These are phyloP conservation scores for Odocoileus hemionus DNA, from an alignment of 2,113 vertebrate species.

Conservation along the genomic window DNA sequence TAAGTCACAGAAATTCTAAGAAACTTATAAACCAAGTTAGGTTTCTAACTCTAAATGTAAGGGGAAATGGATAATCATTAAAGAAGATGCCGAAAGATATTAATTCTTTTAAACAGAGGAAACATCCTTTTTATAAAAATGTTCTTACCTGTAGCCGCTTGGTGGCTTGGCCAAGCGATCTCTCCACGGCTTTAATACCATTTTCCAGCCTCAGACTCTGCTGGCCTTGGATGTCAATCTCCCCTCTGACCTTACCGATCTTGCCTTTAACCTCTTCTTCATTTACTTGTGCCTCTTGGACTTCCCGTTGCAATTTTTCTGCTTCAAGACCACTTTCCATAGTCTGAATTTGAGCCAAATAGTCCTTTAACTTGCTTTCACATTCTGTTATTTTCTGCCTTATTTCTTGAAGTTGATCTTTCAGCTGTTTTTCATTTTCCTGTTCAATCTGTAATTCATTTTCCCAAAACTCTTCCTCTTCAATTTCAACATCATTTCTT, in stretches of 20 bases:
- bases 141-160: conserved; percentile 90
- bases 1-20: background rate
- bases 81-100: background rate
- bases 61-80: background rate
- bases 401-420: conserved; percentile 94
- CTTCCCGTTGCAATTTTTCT: conserved; percentile 90
- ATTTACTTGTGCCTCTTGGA: conserved; percentile 88
- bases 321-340: conserved; percentile 92
- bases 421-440: conserved; percentile 95
- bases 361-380: conserved; percentile 89
- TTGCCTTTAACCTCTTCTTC: conserved; percentile 92
- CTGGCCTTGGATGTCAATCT: conserved; percentile 92
- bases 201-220: conserved; percentile 93
- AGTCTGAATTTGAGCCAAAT: conserved; percentile 86
- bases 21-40: background rate
- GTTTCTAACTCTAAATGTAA: background rate
- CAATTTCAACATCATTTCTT: conserved; percentile 94
- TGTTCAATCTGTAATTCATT: conserved; percentile 96
- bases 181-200: conserved; percentile 92
- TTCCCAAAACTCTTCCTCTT: conserved; percentile 98
- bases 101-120: background rate
- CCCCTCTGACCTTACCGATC: conserved; percentile 88
- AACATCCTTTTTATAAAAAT: background rate
- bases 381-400: conserved; percentile 87
- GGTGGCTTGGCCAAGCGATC: conserved; percentile 91